Base-by-base conservation (phyloP, 2,888 invertebrate species). In the Dyspetes luteomarginatus region DNA sequence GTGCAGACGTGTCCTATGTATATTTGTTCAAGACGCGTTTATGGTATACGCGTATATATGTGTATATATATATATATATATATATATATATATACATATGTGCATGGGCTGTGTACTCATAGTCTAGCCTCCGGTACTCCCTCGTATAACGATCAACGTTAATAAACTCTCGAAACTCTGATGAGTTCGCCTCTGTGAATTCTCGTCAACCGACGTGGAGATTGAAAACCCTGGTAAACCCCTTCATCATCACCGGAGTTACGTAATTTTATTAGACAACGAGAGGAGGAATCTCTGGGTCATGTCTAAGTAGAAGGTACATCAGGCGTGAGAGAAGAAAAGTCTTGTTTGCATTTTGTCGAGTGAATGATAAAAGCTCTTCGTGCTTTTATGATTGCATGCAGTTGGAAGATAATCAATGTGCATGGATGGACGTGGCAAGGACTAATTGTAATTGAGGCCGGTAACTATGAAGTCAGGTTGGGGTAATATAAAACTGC, bases 161-260 rank as follows among this genome's bases (percentile, higher is more conserved):
- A 48, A 74, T 58, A 69, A 79, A 79, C 69, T 73, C 56, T 48
- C 50, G 71, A 56, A 68, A 73, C 68, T 69, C 69, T 24, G 68
- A 73, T 64, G 73, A 68, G 68, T 68, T 77, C 52, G 72, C 41
- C 68, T 17, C 22, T 41, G 60, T 41, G 56, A 28, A 74, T 69
- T 79, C 41, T 56, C 26, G 50, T 58, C 56, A 41, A 41, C 48
- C 9, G 22, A 24, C 19, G 19, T n/a, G 15, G 60, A 73, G 68
- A 62, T 74, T 56, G 28, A 22, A 56, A 79, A 56, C 64, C 60
- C 60, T 17, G 62, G 36, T n/a, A 41, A 45, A 17, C 24, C 30
- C 28, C 26, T n/a, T 72, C 62, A 36, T 52, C 52, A 48, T 43
- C 36, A 62, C 5, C 50, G 15, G 45, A 22, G 15, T 55, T 15